Evolutionary conservation across 2,888 invertebrate species (phyloP).

Genomic region (Diarsia brunnea): DNA sequence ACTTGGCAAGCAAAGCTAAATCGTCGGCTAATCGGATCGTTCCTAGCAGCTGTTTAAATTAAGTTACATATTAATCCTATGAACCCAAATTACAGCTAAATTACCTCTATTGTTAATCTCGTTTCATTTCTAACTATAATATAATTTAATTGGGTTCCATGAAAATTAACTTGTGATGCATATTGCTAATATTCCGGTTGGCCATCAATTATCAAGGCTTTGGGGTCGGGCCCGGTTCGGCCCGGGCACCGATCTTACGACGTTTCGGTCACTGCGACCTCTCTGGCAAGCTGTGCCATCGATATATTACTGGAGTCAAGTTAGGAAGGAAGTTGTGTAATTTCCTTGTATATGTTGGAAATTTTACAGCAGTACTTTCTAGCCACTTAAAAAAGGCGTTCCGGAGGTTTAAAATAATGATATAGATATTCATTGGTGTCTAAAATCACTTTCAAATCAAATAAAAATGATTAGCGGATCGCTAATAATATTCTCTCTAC

Average conservation of each 20-base stretch:
- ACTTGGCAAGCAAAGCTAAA: neutral
- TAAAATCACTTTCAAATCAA: neutral
- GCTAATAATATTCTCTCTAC: neutral
- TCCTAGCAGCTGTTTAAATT: neutral
- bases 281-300: constrained; percentile 5
- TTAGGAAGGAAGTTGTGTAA: constrained; percentile 2
- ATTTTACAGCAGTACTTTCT: neutral
- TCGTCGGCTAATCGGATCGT: neutral
- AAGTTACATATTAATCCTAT: neutral
- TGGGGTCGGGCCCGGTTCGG: constrained; percentile 17
- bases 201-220: constrained; percentile 22
- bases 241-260: constrained; percentile 37
- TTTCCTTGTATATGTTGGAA: neutral
- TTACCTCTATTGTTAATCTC: neutral
- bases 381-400: neutral
- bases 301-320: neutral
- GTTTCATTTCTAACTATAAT: neutral
- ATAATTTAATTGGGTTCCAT: neutral
- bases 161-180: constrained; percentile 9
- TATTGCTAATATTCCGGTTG: constrained; percentile 27
- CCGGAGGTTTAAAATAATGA: neutral
- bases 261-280: constrained; percentile 28
- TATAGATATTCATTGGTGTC: neutral
- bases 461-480: too few species aligned
- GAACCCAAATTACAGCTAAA: neutral